A percentile compares a stretch with the other conserved stretches of the same genome.
phyloP scores from a whole-genome alignment of 1,140 invertebrate genomes.

The Hylaeus anthracinus region DNA sequence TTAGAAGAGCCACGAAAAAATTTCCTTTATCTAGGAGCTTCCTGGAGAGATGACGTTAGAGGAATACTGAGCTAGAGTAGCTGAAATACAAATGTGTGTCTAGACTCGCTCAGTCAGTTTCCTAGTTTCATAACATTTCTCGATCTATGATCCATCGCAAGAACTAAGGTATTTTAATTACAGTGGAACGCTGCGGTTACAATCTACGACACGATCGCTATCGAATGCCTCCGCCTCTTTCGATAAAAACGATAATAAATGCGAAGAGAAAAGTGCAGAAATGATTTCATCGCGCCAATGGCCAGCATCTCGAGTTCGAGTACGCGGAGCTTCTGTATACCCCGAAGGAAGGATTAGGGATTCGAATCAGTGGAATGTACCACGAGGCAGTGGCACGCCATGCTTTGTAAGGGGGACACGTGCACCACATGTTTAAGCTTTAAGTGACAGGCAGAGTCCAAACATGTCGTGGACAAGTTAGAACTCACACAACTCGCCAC shows the following conservation, averaged over 20 bases:
- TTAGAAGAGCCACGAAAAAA: too few species aligned
- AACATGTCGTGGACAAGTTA: slow-evolving; percentile 49
- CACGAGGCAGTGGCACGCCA: slow-evolving; percentile 18
- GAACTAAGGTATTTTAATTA: too few species aligned
- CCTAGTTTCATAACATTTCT: too few species aligned
- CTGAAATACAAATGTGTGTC: too few species aligned
- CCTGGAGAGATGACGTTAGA: too few species aligned
- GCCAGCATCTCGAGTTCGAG: slow-evolving; percentile 6
- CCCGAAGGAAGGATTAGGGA: slow-evolving; percentile 31
- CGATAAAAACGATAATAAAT: not conserved
- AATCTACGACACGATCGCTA: not conserved
- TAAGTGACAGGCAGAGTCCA: slow-evolving; percentile 46
- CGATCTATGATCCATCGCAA: too few species aligned
- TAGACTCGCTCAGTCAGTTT: too few species aligned
- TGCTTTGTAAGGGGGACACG: slow-evolving; percentile 45
- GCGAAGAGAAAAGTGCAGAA: too few species aligned
- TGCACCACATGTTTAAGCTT: slow-evolving; percentile 50
- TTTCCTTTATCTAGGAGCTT: too few species aligned
- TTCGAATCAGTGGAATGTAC: slow-evolving; percentile 35
- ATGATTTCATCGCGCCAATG: slow-evolving; percentile 3
- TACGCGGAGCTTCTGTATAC: not conserved
- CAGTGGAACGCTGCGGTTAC: too few species aligned
- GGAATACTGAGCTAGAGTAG: too few species aligned
- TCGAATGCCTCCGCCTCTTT: not conserved
- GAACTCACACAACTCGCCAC: slow-evolving; percentile 7